A percentile compares a stretch with the other conserved stretches of the same genome.
Conservation (phyloP, 2,113 vertebrate genomes). For the Meriones unguiculatus region DNA sequence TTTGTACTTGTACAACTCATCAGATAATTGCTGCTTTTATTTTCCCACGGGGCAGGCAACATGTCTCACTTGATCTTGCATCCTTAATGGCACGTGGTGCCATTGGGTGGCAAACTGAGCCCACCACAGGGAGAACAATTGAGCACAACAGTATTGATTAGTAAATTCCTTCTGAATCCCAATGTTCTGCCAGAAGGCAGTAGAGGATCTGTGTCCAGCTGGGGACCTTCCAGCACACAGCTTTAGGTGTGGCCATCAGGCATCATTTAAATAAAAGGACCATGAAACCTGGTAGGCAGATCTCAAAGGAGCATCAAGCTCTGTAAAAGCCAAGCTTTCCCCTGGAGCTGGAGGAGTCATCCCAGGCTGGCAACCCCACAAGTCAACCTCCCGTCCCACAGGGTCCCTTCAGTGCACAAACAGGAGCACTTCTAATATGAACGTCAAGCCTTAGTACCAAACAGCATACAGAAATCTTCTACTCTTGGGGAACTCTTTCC, state of each 20-base stretch:
- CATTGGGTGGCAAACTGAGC: background rate
- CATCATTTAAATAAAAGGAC: background rate
- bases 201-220: background rate
- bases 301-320: background rate
- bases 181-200: background rate
- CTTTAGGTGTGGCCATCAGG: background rate
- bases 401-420: background rate
- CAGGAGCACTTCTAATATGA: background rate
- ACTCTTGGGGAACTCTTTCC: background rate
- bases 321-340: constrained; percentile 37
- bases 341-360: constrained; percentile 5
- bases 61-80: background rate
- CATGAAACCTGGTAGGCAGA: background rate
- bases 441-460: background rate
- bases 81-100: background rate
- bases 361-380: background rate
- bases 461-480: background rate
- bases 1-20: background rate
- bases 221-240: background rate
- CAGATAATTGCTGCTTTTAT: background rate
- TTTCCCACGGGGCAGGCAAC: background rate
- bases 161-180: background rate
- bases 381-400: background rate
- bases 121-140: background rate
- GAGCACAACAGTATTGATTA: background rate